Conservation (phyloP, 2,113 vertebrate species). For the Heloderma charlesbogerti region DNA sequence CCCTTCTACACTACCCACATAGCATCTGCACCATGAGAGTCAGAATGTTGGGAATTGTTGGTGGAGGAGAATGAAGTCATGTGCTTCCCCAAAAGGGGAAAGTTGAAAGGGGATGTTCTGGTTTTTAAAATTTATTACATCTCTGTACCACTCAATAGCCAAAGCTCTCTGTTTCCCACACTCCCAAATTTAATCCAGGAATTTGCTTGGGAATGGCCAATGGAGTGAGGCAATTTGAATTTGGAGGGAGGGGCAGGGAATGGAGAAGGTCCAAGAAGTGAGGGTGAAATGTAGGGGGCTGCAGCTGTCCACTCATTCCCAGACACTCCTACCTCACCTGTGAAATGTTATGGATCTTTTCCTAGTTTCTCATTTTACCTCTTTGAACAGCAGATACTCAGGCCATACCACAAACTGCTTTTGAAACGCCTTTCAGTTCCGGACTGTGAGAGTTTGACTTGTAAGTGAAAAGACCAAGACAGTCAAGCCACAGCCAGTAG, state of each 20-base stretch:
- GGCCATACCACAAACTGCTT: background rate
- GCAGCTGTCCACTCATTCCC: background rate
- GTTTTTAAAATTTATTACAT: no score
- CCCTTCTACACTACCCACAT: background rate
- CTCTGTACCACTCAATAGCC: no score
- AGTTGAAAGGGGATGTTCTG: background rate
- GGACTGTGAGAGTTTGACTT: constrained; percentile 3
- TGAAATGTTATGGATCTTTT: background rate
- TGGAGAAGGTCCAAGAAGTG: background rate
- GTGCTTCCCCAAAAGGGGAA: background rate
- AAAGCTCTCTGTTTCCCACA: no score
- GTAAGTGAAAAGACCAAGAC: constrained; percentile 1
- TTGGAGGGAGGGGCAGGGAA: background rate
- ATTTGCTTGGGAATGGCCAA: background rate
- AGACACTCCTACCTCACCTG: background rate
- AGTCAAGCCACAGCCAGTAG: background rate
- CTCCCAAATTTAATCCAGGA: background rate
- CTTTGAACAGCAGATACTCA: background rate
- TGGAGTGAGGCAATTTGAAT: no score
- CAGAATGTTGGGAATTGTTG: background rate
- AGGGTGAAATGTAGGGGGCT: background rate
- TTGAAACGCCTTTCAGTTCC: constrained; percentile 15
- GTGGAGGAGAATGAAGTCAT: background rate
- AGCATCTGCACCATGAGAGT: background rate
- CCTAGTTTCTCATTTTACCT: background rate